Base-by-base conservation (phyloP, 2,797 vertebrate genomes). In the Kryptolebias ocellatus region DNA sequence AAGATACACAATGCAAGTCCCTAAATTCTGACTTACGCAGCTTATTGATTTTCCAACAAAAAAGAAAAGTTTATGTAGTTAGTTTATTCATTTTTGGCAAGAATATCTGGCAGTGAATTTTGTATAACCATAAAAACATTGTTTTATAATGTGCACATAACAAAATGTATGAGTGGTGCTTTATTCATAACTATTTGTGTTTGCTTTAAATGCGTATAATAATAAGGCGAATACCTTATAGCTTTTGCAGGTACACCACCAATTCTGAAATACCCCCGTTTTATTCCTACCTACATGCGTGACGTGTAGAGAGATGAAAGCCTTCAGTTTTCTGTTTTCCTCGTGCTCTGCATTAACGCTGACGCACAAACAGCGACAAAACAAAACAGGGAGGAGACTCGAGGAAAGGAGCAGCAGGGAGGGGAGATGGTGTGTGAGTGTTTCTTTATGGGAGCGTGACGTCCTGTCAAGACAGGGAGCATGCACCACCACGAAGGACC, bases 261-360 rank as follows among this genome's bases (percentile, higher is more conserved):
- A 55, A 20, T 27, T 18, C 68, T 9, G 6, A 54, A 47, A 72
- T 53, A 24, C 69, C 4, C 69, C 7, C 34, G 52, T 46, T 37
- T 24, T 24, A 24, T 24, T 17, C 11, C 1, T 11, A 4, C 5
- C 0, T 11, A 53, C 11, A 64, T 8, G 31, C 37, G 2, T 66
- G 61, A 62, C 5, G 17, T 61, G 34, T 44, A 67, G 18, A 42
- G 24, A 11, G 20, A 60, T 56, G 63, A 27, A n/a, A 47, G 15
- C 50, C 10, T 17, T 59, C 20, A 8, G 17, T 67, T 64, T 12
- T 58, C 37, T n/a, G 11, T 51, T 55, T 34, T 31, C 62, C 16
- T 57, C 46, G 34, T 34, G 20, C 45, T 60, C 10, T 69, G 64
- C 45, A 78, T 86, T 53, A 82, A 81, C 58, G 74, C 83, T 74